A percentile compares a stretch with the other conserved stretches of the same genome.
phyloP scores from a whole-genome alignment of 2,888 invertebrate genomes.

The Ectropis crepuscularia region DNA sequence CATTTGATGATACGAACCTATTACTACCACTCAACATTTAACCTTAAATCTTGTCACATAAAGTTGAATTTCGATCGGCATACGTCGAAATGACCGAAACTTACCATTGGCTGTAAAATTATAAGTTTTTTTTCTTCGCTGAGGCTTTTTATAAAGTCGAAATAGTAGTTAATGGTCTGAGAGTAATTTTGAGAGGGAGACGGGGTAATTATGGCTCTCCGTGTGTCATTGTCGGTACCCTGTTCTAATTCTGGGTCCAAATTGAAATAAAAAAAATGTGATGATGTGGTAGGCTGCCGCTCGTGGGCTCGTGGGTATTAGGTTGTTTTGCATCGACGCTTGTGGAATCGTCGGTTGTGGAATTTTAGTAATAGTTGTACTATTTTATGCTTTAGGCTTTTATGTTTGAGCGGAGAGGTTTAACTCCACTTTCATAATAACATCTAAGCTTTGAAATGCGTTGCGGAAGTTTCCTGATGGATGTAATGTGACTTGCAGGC shows the following conservation, averaged over 20 bases:
- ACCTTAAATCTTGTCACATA: constrained; percentile 20
- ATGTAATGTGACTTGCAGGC: too few relatives aligned
- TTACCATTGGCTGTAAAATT: constrained; percentile 67
- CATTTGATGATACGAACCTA: constrained; percentile 31
- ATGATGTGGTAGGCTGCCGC: constrained; percentile 21
- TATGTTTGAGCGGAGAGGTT: neutral
- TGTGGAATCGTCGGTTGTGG: constrained; percentile 10
- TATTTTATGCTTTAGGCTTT: neutral
- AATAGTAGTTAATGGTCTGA: constrained; percentile 76
- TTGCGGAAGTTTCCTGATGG: too few relatives aligned
- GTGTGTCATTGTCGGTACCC: constrained; percentile 79
- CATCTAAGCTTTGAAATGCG: too few relatives aligned
- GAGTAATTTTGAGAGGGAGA: constrained; percentile 72
- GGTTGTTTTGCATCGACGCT: constrained; percentile 18
- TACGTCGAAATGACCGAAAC: constrained; percentile 17
- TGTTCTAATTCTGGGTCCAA: constrained; percentile 49
- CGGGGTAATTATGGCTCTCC: constrained; percentile 76
- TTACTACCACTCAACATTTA: constrained; percentile 27
- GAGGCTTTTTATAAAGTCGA: constrained; percentile 73
- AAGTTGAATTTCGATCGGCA: constrained; percentile 24
- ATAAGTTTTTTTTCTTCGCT: constrained; percentile 57
- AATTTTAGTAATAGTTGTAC: constrained; percentile 14
- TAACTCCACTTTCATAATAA: too few relatives aligned
- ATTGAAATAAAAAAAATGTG: constrained; percentile 30
- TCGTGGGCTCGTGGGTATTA: constrained; percentile 18